Base-by-base conservation (phyloP, 2,113 vertebrate genomes). In the Danionella cerebrum region DNA sequence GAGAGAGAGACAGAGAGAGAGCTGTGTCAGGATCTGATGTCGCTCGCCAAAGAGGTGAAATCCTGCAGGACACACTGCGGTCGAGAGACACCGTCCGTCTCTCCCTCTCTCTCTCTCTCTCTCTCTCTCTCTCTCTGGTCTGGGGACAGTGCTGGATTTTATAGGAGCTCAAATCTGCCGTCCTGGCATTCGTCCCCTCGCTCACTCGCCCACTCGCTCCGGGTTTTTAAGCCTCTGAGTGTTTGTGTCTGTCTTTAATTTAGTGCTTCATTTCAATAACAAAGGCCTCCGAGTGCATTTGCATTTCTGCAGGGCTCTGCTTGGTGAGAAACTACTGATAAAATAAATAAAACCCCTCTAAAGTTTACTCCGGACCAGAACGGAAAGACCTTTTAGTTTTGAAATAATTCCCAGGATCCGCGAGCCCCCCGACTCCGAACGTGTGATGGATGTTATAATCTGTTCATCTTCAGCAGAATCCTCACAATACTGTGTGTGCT, bases 21-120 rank as follows among this genome's bases (percentile, higher is more conserved):
- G 72, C 73, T 75, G 73, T 48, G 73, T 75, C 73, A 75, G 73
- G 73, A 75, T 75, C 67, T 54, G 55, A 64, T 74, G 54, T 52
- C 42, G 42, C 39, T 19, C 57, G 38, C 44, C 22, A 64, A 53
- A 69, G 68, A 55, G 45, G 29, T n/a, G 10, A 36, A 68, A 68
- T 48, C 42, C 66, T 24, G 29, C 53, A 27, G 41, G 45, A 62
- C 67, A 69, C 29, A 24, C 41, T 54, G 62, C 41, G 48, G 71
- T 52, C 16, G 41, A 63, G 41, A 63, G 41, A 48, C 58, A 62
- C 57, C 31, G 3, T 53, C 33, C 19, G 4, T 39, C 47, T 65
- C 4, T 65, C 52, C 24, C 51, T 55, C 25, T 10, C 3, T 12
- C 22, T 8, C 22, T 14, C 22, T 3, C 9, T 13, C 35, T 38